A percentile compares a stretch with the other conserved stretches of the same genome.
phyloP scores from a whole-genome alignment of 2,113 vertebrate species.

The Alaudala cheleensis region DNA sequence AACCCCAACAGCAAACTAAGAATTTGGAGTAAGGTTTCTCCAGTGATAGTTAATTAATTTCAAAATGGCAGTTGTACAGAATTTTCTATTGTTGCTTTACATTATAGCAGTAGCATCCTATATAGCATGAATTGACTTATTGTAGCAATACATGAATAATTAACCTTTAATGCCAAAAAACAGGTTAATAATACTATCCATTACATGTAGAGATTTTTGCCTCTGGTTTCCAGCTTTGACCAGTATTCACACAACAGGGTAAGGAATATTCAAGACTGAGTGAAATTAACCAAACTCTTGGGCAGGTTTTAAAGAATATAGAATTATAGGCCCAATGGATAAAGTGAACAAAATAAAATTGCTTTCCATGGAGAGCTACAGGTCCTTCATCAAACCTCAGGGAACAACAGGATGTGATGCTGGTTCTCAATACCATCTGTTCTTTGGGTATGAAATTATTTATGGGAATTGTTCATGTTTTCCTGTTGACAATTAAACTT shows the following conservation, averaged over 20 bases:
- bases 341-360: neutral
- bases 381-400: constrained; percentile 33
- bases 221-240: neutral
- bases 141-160: neutral
- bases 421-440: constrained; percentile 37
- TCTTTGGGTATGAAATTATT: constrained; percentile 49
- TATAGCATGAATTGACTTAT: neutral
- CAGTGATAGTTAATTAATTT: neutral
- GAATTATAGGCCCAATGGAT: neutral
- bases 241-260: neutral
- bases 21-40: neutral
- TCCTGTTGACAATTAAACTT: constrained; percentile 32
- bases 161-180: neutral
- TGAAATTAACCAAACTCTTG: neutral
- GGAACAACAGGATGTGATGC: neutral
- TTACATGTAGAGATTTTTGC: neutral
- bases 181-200: neutral
- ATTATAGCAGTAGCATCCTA: neutral
- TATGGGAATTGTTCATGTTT: constrained; percentile 1
- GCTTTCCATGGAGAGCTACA: neutral
- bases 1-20: too few relatives aligned
- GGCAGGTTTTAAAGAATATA: neutral
- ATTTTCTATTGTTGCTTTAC: neutral
- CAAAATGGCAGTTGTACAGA: neutral
- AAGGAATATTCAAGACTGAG: neutral